Percentiles rank a stretch among this genome's conserved stretches.
Evolutionary conservation across 1,140 invertebrate genomes (phyloP).

Genomic region (Calliopsis andreniformis): DNA sequence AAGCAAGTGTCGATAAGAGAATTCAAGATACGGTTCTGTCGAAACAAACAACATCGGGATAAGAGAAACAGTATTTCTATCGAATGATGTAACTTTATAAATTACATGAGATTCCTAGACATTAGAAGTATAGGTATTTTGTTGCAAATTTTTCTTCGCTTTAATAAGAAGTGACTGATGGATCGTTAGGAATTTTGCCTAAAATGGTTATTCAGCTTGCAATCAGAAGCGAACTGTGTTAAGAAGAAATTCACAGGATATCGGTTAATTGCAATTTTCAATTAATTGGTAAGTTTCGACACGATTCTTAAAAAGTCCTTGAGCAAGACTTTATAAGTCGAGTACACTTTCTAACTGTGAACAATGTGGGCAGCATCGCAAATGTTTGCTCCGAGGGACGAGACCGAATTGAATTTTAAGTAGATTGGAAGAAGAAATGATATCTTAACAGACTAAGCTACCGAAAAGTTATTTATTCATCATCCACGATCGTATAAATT

Average conservation of each 20-base stretch:
- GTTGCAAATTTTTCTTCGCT: too few species aligned
- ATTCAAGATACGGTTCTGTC: too few species aligned
- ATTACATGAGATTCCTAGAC: too few species aligned
- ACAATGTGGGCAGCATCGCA: background rate
- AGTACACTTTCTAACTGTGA: slow-evolving; percentile 21
- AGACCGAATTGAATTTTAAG: background rate
- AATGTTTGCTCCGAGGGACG: background rate
- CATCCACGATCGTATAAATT: background rate
- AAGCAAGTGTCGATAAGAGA: too few species aligned
- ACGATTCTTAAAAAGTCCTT: slow-evolving; percentile 20
- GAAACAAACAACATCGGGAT: too few species aligned
- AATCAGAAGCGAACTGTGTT: background rate
- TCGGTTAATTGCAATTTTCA: slow-evolving; percentile 20
- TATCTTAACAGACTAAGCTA: background rate
- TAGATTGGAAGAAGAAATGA: too few species aligned
- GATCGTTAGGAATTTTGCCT: background rate
- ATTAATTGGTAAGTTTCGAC: slow-evolving; percentile 13
- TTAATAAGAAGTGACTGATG: background rate
- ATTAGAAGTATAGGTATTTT: too few species aligned
- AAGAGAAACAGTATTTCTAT: too few species aligned
- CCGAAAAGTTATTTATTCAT: background rate
- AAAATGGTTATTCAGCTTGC: too few species aligned
- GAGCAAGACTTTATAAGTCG: slow-evolving; percentile 15
- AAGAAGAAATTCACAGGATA: slow-evolving; percentile 12
- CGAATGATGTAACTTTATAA: too few species aligned